Conservation (phyloP, 1,140 invertebrate species). For the Pseudachorutes palmiensis region DNA sequence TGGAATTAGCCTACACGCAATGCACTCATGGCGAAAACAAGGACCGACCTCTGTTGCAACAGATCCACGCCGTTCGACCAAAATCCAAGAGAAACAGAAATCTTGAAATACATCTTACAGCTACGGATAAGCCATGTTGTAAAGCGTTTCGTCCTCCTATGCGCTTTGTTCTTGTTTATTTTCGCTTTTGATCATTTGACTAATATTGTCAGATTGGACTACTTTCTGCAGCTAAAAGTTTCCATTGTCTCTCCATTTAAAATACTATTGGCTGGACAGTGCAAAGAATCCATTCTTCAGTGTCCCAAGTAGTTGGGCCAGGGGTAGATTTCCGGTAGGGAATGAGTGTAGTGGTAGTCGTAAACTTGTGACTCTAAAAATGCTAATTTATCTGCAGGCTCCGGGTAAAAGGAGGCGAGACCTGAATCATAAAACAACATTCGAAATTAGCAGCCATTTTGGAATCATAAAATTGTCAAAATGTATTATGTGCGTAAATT, state of each 20-base stretch:
- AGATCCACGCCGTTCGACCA: too few species aligned
- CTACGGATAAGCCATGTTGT: too few species aligned
- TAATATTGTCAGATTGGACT: constrained; percentile 3
- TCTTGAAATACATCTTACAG: too few species aligned
- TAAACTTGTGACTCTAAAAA: constrained; percentile 68
- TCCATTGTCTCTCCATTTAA: neutral
- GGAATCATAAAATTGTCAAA: too few species aligned
- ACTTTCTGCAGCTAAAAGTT: neutral
- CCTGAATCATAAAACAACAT: constrained; percentile 47
- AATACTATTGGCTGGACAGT: neutral
- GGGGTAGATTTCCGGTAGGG: constrained; percentile 63
- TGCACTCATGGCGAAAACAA: too few species aligned
- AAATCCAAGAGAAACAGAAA: too few species aligned
- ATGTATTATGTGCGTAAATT: too few species aligned
- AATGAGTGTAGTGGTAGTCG: constrained; percentile 66
- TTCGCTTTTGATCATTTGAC: neutral
- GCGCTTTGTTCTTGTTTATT: neutral
- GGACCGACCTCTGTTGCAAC: too few species aligned
- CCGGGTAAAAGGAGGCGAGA: constrained; percentile 72
- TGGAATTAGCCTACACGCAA: too few species aligned
- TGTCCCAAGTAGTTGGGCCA: constrained; percentile 50
- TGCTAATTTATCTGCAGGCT: constrained; percentile 63
- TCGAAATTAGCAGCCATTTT: neutral
- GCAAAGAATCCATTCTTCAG: neutral
- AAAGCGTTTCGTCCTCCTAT: too few species aligned